A percentile compares a stretch with the other conserved stretches of the same genome.
Conservation (phyloP, 2,797 vertebrate species). For the Rachycentron canadum region DNA sequence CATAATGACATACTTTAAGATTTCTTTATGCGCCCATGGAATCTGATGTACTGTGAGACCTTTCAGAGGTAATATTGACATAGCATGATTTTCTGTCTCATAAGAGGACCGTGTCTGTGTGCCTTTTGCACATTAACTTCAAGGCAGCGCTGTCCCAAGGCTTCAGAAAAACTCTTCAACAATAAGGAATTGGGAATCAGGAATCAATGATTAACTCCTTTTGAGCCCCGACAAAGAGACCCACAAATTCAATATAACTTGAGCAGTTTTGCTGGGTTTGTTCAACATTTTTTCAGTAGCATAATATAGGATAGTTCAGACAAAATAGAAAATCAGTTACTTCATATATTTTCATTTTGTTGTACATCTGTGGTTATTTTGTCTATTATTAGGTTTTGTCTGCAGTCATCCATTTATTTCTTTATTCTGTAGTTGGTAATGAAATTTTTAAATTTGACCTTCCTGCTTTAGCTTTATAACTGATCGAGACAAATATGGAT, state of each 20-base stretch:
- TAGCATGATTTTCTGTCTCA: slow-evolving; percentile 54
- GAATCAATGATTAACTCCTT: slow-evolving; percentile 69
- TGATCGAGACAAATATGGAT: slow-evolving; percentile 16
- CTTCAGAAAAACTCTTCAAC: slow-evolving; percentile 61
- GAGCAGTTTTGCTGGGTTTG: slow-evolving; percentile 47
- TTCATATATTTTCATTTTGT: slow-evolving; percentile 46
- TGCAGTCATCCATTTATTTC: slow-evolving; percentile 14
- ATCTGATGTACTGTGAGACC: slow-evolving; percentile 32
- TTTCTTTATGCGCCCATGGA: slow-evolving; percentile 41
- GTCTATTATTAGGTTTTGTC: slow-evolving; percentile 38
- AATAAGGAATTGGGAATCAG: slow-evolving; percentile 46
- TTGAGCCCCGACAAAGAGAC: slow-evolving; percentile 68
- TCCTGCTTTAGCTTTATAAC: slow-evolving; percentile 30
- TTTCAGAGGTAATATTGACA: slow-evolving; percentile 59
- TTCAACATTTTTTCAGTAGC: slow-evolving; percentile 40
- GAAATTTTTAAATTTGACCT: slow-evolving; percentile 42
- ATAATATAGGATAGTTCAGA: slow-evolving; percentile 40
- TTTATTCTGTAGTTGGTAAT: slow-evolving; percentile 32
- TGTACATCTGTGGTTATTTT: slow-evolving; percentile 25
- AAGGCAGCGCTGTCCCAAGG: slow-evolving; percentile 73
- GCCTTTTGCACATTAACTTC: slow-evolving; percentile 75
- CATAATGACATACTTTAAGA: slow-evolving; percentile 52
- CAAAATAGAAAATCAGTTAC: slow-evolving; percentile 41
- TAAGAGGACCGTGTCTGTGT: slow-evolving; percentile 52
- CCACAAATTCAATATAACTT: slow-evolving; percentile 65